These are phyloP conservation scores for Cinclus mexicanus DNA, from an alignment of 2,113 vertebrate genomes.

Conservation along the genomic window DNA sequence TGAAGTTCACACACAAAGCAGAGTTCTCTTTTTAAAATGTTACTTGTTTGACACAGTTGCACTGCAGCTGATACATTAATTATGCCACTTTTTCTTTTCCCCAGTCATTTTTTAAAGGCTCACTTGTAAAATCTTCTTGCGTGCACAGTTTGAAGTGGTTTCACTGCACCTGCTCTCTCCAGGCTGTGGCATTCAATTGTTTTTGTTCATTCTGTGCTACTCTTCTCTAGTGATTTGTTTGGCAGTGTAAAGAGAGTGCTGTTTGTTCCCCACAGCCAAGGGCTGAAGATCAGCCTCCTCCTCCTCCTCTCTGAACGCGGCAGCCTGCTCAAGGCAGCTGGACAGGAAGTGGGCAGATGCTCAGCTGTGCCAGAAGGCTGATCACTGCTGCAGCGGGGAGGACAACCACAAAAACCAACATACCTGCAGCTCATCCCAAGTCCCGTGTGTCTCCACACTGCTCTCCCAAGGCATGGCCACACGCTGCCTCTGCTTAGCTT, in stretches of 20 bases:
- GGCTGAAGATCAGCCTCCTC: background rate
- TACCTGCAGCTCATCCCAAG: background rate
- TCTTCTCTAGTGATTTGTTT: background rate
- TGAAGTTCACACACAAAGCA: background rate
- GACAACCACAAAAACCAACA: background rate
- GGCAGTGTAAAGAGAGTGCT: background rate
- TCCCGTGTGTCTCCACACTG: background rate
- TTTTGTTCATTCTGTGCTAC: background rate
- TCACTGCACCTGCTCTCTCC: slow-evolving; percentile 18
- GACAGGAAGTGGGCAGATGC: background rate
- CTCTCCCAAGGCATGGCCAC: background rate
- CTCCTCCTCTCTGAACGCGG: background rate
- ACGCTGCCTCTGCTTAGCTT: background rate
- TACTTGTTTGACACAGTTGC: background rate
- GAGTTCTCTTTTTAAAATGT: background rate
- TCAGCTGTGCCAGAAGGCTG: background rate
- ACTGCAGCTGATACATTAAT: slow-evolving; percentile 16
- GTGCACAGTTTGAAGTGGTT: background rate
- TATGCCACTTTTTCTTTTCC: background rate
- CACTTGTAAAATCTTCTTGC: background rate
- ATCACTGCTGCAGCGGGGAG: background rate
- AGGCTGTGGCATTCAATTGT: background rate
- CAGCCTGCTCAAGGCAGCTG: background rate
- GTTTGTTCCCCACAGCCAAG: background rate
- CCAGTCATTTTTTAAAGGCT: background rate